These are phyloP conservation scores for Andrena bucephala DNA, from an alignment of 2,888 invertebrate species.

Conservation along the genomic window DNA sequence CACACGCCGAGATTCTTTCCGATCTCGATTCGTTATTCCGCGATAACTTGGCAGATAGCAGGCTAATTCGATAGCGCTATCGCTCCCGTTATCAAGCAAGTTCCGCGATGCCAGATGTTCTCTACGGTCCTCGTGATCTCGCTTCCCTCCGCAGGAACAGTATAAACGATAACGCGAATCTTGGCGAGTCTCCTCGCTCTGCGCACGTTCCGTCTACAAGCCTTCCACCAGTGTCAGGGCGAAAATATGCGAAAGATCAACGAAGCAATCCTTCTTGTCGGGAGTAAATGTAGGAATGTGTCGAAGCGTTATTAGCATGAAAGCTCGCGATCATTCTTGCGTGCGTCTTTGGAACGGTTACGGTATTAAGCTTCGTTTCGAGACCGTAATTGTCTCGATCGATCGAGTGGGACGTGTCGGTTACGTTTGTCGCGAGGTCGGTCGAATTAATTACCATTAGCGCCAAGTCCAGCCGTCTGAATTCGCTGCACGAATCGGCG, in stretches of 20 bases:
- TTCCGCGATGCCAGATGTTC: constrained; percentile 10
- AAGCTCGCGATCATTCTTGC: not conserved
- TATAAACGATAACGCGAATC: not conserved
- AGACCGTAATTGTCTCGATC: constrained; percentile 34
- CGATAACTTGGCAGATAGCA: constrained; percentile 9
- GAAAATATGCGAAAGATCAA: no score
- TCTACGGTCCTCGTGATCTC: not conserved
- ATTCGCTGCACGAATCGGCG: not conserved
- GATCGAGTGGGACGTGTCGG: constrained; percentile 32
- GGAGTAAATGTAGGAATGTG: no score
- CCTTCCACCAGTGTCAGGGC: not conserved
- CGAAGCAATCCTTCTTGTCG: no score
- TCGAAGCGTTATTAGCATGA: no score
- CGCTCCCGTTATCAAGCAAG: constrained; percentile 3
- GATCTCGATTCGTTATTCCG: constrained; percentile 12
- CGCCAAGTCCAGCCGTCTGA: not conserved
- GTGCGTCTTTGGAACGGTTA: not conserved
- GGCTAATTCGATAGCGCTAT: constrained; percentile 1
- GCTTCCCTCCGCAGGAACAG: not conserved
- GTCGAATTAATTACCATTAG: constrained; percentile 26
- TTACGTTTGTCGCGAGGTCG: constrained; percentile 40
- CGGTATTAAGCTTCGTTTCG: constrained; percentile 2
- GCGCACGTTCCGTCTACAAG: not conserved
- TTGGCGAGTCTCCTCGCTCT: not conserved
- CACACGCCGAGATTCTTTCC: not conserved